Base-by-base conservation (phyloP, 2,113 vertebrate species). In the Takifugu flavidus region DNA sequence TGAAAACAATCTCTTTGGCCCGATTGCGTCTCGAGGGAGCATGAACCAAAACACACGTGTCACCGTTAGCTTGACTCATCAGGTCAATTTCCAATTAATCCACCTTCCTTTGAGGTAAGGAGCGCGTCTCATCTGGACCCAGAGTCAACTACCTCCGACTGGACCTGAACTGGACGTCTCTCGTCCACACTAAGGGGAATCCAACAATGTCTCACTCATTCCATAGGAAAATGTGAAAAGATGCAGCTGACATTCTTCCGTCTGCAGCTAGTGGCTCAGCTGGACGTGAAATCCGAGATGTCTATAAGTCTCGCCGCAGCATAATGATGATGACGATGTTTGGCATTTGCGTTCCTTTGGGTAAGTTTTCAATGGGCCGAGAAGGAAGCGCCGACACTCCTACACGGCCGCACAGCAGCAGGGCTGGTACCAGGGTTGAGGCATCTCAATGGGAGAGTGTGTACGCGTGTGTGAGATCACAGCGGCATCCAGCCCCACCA, bases 261-360 rank as follows among this genome's bases (percentile, higher is more conserved):
- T 73, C 53, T 58, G 52, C 56, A 53, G 75, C 67, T 26, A 8
- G 47, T 55, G 71, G 72, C 76, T 82, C 70, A 65, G 51, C 4
- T 4, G 49, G 34, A 74, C 66, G 73, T 76, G 77, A 81, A 86
- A 80, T 57, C 73, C 15, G 68, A 81, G 78, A 73, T 55, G 58
- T 71, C 56, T 3, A 52, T 64, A 72, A 80, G 83, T 78, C 75
- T 50, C 54, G 53, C 20, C 27, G 49, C 57, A 55, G 69, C 62
- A 75, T 79, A 68, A 83, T 71, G 64, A 59, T 78, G 81, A 75
- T 79, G 66, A 83, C 69, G 64, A 59, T 78, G 81, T 84, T 59
- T 85, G 84, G 75, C 56, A 0, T 58, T 63, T 72, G 69, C 73
- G 70, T 69, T 39, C 28, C 43, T 45, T 71, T 70, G 63, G 65